Percentiles rank a stretch among this genome's conserved stretches.
Evolutionary conservation across 1,140 invertebrate species (phyloP).

Genomic region (Drosophila triauraria): DNA sequence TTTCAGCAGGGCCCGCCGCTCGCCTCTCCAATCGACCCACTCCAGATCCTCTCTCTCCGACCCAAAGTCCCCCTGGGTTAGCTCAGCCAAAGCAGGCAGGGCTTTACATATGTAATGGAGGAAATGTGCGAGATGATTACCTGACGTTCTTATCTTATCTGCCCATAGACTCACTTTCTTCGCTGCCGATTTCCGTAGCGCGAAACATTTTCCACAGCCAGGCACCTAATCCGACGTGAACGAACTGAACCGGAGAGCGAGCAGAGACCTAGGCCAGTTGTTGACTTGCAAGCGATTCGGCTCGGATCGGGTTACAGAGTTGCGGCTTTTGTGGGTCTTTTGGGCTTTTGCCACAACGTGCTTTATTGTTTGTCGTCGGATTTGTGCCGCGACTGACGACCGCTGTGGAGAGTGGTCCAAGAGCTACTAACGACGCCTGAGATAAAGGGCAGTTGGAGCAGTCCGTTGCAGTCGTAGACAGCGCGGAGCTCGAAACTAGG

Average conservation of each 20-base stretch:
- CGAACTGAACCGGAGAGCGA: constrained; percentile 26
- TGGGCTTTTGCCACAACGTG: constrained; percentile 40
- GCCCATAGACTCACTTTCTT: constrained; percentile 75
- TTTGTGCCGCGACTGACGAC: constrained; percentile 49
- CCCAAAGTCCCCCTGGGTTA: constrained; percentile 44
- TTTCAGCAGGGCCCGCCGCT: constrained; percentile 42
- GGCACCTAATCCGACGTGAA: constrained; percentile 40
- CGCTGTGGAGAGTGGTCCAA: constrained; percentile 32
- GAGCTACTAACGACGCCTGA: constrained; percentile 50
- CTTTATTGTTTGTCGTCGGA: constrained; percentile 24
- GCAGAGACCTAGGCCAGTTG: constrained; percentile 23
- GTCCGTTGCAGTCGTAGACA: constrained; percentile 20
- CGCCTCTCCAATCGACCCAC: constrained; percentile 23
- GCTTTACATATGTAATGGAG: constrained; percentile 36
- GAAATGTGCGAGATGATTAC: background rate
- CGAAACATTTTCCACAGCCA: constrained; percentile 72
- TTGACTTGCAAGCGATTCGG: constrained; percentile 25
- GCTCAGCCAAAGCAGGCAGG: constrained; percentile 67
- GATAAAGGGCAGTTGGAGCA: constrained; percentile 56
- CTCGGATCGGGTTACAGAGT: constrained; percentile 56
- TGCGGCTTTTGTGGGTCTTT: constrained; percentile 69
- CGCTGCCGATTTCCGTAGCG: constrained; percentile 78
- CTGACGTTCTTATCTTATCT: constrained; percentile 42
- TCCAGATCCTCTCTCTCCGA: constrained; percentile 10
- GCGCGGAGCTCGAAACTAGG: constrained; percentile 29